These are phyloP conservation scores for Aythya baeri DNA, from an alignment of 2,113 vertebrate species.

Conservation along the genomic window DNA sequence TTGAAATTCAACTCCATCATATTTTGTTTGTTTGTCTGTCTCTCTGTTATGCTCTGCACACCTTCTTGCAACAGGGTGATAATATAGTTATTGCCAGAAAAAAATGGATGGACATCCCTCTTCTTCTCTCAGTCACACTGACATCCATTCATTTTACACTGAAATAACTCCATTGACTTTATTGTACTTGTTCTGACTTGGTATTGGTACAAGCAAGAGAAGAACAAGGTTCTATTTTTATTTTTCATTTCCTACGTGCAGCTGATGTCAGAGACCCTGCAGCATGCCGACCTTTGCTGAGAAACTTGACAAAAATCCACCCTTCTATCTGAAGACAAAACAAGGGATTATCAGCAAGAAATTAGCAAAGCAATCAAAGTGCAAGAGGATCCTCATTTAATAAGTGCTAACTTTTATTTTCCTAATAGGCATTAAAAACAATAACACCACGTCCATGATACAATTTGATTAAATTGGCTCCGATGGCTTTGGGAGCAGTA, in stretches of 20 bases:
- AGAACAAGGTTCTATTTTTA: constrained; percentile 60
- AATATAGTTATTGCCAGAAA: constrained; percentile 58
- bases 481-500: constrained; percentile 57
- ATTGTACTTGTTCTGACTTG: constrained; percentile 59
- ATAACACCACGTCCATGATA: constrained; percentile 50
- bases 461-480: constrained; percentile 68
- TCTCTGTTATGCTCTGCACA: neutral
- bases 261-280: constrained; percentile 19
- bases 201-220: constrained; percentile 52
- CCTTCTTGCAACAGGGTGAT: constrained; percentile 38
- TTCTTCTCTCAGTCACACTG: constrained; percentile 47
- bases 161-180: constrained; percentile 69
- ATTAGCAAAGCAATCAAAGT: constrained; percentile 67
- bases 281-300: neutral
- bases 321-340: constrained; percentile 25
- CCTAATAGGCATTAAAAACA: constrained; percentile 70
- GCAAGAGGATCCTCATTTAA: constrained; percentile 59
- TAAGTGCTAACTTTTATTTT: constrained; percentile 75
- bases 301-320: constrained; percentile 19
- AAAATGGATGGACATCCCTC: constrained; percentile 33
- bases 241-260: constrained; percentile 64
- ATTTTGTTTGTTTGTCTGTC: constrained; percentile 36
- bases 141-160: constrained; percentile 63
- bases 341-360: constrained; percentile 53
- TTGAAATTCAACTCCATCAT: constrained; percentile 27